A percentile compares a stretch with the other conserved stretches of the same genome.
phyloP scores from a whole-genome alignment of 1,140 invertebrate species.

The Aphelinus atriplicis region DNA sequence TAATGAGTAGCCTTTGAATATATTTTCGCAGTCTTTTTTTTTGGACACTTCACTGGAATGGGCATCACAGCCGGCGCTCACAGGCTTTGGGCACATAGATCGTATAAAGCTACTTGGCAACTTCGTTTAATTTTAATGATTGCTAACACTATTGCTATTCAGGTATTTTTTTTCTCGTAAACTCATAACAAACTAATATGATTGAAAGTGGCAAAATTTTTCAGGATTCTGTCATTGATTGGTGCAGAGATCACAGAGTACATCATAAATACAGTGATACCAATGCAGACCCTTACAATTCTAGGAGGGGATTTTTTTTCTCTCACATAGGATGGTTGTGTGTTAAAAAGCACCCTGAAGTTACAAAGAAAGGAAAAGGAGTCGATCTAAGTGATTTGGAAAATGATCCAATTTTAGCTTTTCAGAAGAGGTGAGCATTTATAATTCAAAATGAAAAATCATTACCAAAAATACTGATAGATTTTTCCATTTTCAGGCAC shows the following conservation, averaged over 20 bases:
- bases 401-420: constrained; percentile 25
- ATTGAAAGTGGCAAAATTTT: neutral
- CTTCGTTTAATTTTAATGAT: neutral
- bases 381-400: constrained; percentile 28
- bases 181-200: too few species aligned
- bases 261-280: constrained; percentile 84
- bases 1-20: too few species aligned
- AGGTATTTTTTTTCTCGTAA: neutral
- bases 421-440: neutral
- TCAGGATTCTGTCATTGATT: constrained; percentile 38
- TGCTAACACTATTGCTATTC: neutral
- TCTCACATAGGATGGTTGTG: constrained; percentile 82
- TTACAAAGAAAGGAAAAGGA: constrained; percentile 17
- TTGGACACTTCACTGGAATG: neutral
- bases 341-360: constrained; percentile 75
- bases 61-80: neutral
- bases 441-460: too few species aligned
- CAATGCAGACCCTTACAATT: constrained; percentile 81
- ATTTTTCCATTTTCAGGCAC: constrained; percentile 64
- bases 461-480: too few species aligned
- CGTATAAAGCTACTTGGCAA: neutral
- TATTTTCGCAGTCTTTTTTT: too few species aligned
- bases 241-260: constrained; percentile 74
- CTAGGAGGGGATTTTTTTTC: constrained; percentile 80
- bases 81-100: neutral